Conservation (phyloP, 2,888 invertebrate genomes). For the Acheta domesticus region DNA sequence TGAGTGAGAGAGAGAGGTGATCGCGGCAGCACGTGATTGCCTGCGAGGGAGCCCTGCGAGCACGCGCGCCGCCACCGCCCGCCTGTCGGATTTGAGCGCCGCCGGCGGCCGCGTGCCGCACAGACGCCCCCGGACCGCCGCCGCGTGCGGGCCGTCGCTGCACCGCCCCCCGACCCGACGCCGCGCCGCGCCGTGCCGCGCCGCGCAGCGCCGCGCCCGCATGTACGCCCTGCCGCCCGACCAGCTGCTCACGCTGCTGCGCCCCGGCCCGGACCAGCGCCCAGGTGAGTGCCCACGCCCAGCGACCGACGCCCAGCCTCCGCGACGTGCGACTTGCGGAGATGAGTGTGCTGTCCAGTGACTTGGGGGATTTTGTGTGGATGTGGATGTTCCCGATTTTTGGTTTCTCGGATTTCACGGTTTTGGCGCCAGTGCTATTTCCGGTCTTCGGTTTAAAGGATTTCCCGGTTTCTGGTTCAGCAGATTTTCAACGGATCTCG, state of each 20-base stretch:
- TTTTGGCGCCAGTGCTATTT: no score
- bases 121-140: constrained; percentile 1
- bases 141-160: background rate
- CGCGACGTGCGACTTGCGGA: no score
- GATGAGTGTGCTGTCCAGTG: no score
- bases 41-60: constrained; percentile 19
- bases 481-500: no score
- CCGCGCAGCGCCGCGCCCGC: background rate
- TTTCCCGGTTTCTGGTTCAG: no score
- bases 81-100: background rate
- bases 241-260: background rate
- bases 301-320: no score
- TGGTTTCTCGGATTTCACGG: no score
- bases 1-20: background rate
- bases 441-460: no score
- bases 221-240: background rate
- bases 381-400: no score
- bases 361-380: no score
- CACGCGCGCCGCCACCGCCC: background rate
- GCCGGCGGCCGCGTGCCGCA: background rate
- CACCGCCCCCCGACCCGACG: background rate
- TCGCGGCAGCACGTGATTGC: background rate
- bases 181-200: background rate
- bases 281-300: background rate
- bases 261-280: background rate